phyloP scores from a whole-genome alignment of 2,797 vertebrate species.

The Macropus fuliginosus region DNA sequence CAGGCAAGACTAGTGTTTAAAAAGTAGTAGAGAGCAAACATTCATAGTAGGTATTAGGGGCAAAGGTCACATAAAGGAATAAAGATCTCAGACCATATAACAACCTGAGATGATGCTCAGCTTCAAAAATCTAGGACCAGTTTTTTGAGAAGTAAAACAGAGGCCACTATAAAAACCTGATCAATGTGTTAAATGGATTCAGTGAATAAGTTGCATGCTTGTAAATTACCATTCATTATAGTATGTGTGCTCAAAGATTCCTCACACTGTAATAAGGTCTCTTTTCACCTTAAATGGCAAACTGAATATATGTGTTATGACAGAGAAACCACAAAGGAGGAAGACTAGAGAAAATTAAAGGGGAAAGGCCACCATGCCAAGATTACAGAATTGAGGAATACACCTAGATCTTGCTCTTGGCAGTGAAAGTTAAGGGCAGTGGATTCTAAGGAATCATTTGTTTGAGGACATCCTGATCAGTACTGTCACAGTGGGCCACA shows the following conservation, averaged over 20 bases:
- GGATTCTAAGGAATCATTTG: background rate
- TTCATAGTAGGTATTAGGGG: background rate
- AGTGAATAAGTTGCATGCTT: background rate
- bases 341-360: background rate
- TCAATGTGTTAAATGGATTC: background rate
- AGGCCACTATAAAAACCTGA: background rate
- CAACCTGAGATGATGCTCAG: background rate
- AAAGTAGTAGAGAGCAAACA: background rate
- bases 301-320: background rate
- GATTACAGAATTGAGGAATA: background rate
- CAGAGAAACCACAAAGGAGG: background rate
- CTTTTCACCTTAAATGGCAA: background rate
- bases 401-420: background rate
- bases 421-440: background rate
- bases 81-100: background rate
- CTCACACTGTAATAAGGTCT: background rate
- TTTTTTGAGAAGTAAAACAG: background rate
- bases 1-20: background rate
- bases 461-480: background rate
- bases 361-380: background rate
- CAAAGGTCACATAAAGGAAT: background rate
- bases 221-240: background rate
- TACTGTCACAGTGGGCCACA: background rate
- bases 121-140: background rate
- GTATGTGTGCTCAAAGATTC: background rate